Conservation (phyloP, 1,140 invertebrate species). For the Anoplolepis gracilipes region DNA sequence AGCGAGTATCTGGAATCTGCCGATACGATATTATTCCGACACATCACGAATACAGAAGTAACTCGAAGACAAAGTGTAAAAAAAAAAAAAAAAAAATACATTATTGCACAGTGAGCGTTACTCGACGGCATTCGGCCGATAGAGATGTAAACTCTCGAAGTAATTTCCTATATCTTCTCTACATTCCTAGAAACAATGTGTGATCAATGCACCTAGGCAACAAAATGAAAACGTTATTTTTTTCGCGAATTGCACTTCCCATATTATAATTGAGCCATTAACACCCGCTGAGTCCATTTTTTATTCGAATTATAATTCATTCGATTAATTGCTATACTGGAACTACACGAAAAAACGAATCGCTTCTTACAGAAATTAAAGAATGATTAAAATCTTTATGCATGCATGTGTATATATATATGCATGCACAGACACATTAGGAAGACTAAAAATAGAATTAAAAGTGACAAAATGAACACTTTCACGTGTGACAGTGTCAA, state of each 20-base stretch:
- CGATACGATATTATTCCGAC: background rate
- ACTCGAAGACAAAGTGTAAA: slow-evolving; percentile 23
- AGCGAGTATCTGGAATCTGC: slow-evolving; percentile 5
- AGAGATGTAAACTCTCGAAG: background rate
- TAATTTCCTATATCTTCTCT: slow-evolving; percentile 36
- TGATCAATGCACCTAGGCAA: slow-evolving; percentile 34
- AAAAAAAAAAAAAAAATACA: slow-evolving; percentile 24
- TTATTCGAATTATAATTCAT: slow-evolving; percentile 21
- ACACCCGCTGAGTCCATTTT: background rate
- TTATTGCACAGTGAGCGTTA: slow-evolving; percentile 76
- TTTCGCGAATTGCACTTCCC: slow-evolving; percentile 82
- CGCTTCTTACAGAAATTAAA: background rate
- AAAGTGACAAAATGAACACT: slow-evolving; percentile 19
- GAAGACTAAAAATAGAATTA: slow-evolving; percentile 28
- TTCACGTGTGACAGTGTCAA: background rate
- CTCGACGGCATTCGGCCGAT: slow-evolving; percentile 5
- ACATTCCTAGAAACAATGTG: background rate
- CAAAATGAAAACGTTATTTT: slow-evolving; percentile 36
- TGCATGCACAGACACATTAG: too few species aligned
- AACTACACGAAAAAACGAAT: slow-evolving; percentile 13
- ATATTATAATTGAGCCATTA: slow-evolving; percentile 70
- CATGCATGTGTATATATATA: background rate
- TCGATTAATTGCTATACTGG: background rate
- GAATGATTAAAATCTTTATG: background rate
- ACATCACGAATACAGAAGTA: slow-evolving; percentile 5